Percentiles rank a stretch among this genome's conserved stretches.
Evolutionary conservation across 2,797 vertebrate species (phyloP).

Genomic region (Enteromius argenteus): DNA sequence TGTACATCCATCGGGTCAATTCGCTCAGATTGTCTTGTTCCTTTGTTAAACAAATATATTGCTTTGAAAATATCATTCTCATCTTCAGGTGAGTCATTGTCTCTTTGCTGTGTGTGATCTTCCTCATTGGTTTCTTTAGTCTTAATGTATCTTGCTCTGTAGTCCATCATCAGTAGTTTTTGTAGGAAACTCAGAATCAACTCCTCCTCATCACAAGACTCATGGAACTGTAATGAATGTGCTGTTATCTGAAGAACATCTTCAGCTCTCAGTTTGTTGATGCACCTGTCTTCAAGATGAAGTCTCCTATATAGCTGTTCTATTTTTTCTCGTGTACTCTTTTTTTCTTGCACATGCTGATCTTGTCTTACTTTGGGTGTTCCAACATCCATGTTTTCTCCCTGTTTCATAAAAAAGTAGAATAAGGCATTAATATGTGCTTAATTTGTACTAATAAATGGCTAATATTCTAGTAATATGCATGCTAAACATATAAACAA

Average conservation of each 20-base stretch:
- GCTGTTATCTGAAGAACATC: not conserved
- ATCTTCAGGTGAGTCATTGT: slow-evolving; percentile 23
- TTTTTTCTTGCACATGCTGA: too few relatives aligned
- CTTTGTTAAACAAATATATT: too few relatives aligned
- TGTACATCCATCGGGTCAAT: slow-evolving; percentile 58
- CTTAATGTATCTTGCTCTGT: slow-evolving; percentile 16
- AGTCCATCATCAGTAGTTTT: slow-evolving; percentile 17
- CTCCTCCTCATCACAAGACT: not conserved
- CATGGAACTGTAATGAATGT: not conserved
- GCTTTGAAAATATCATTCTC: not conserved
- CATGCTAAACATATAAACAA: too few relatives aligned
- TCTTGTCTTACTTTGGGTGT: too few relatives aligned
- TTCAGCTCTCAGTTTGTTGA: not conserved
- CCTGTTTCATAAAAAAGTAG: too few relatives aligned
- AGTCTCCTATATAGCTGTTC: not conserved
- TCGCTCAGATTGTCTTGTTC: rapidly evolving
- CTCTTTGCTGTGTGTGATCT: too few relatives aligned
- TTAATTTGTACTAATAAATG: too few relatives aligned
- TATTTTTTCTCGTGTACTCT: too few relatives aligned
- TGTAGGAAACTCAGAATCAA: not conserved
- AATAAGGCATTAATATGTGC: too few relatives aligned
- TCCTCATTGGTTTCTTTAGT: slow-evolving; percentile 62
- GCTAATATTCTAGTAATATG: too few relatives aligned
- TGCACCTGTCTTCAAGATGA: not conserved
- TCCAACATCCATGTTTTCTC: too few relatives aligned